Evolutionary conservation across 2,888 invertebrate species (phyloP), one percentile per base, ranked within the genome.

Genomic region (Scrobipalpa atriplicella): DNA sequence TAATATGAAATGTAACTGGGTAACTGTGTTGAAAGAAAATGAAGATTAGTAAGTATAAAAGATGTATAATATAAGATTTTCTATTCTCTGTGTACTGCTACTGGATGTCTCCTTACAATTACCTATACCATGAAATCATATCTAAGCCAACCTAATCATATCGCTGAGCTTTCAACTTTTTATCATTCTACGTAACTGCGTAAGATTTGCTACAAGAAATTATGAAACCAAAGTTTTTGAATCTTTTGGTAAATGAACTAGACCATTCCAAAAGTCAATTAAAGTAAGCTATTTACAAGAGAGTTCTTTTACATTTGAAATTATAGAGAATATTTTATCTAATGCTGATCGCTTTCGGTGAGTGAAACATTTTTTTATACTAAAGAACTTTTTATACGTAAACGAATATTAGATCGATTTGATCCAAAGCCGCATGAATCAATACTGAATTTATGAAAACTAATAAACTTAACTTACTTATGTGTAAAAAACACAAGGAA

Each of bases 231-330:
- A 58, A 62, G 51, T 67, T 74, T 71, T 72, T 70, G 64, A 70
- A 75, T 72, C 74, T 71, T 78, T 81, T 82, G 76, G 77, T 77
- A 77, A 78, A 67, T 64, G 54, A 78, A 78, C 74, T 74, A 80
- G 85, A 88, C 87, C 86, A 87, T 82, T 80, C 78, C 79, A 78
- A 79, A 79, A 81, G 91, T 90, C 91, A 90, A 90, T 90, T 90
- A 81, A 77, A 82, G 81, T 85, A 87, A 78, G 78, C 80, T 86
- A 68, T 68, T 81, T 78, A 78, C 75, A 76, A 77, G 76, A 66
- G 74, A 76, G 70, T 65, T 65, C 19, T 66, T 64, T 67, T 62
- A 64, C 51, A 68, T 66, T 66, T 54, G 41, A 65, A 66, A 63
- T 58, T 64, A 64, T 54, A 54, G 39, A 63, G 36, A 39, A 63